Base-by-base conservation (phyloP, 2,888 invertebrate genomes). In the Gymnosoma rotundatum region DNA sequence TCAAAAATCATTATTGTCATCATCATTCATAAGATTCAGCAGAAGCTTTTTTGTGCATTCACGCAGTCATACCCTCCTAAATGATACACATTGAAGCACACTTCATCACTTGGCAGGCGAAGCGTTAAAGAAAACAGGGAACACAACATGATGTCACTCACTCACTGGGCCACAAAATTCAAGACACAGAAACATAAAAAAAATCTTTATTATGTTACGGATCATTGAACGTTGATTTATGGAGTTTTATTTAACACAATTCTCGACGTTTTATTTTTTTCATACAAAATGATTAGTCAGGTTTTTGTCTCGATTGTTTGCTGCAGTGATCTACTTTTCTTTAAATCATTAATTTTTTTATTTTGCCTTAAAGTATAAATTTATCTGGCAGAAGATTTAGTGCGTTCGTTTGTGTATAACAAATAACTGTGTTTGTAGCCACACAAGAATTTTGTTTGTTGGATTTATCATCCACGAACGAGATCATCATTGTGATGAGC, bases 141-240 rank as follows among this genome's bases (percentile, higher is more conserved):
- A 69, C 76, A 81, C 78, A 58, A 64, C 78, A 81, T 84, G 81
- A 80, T 80, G 80, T 76, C 80, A 73, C 67, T 73, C 69, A 48
- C 18, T 42, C 14, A 42, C 56, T 74, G 78, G 67, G 52, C 32
- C 61, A 69, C 61, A 83, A 45, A 69, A 60, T 72, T 50, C 18
- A 63, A 63, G 16, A 36, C 14, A 48, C 7, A 36, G 67, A 14
- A 42, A n/a, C 7, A n/a, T 18, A 18, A 67, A 20, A 58, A 48
- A 61, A 72, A 75, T 52, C 75, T 79, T 54, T 16, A 56, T 56
- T 58, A 12, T 79, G 78, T 78, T 82, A 78, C 69, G 67, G 80
- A 86, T 75, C 83, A 80, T 78, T 85, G 78, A 76, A 78, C 80
- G 79, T 66, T 83, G 85, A 85, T 85, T 85, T 83, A 85, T 79